Evolutionary conservation across 2,888 invertebrate species (phyloP), one percentile per base, ranked within the genome.

Genomic region (Xanthorhoe designata): DNA sequence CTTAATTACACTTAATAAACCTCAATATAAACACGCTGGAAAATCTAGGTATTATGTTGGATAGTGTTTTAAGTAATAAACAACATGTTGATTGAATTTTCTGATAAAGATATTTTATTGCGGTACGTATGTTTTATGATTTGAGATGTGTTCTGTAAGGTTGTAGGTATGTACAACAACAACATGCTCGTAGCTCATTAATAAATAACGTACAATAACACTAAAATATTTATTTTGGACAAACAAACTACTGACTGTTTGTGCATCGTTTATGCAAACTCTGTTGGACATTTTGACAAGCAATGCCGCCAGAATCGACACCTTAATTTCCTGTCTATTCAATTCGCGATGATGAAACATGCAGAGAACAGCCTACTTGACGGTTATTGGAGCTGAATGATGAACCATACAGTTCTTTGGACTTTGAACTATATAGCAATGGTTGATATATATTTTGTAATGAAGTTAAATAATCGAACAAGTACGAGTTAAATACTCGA

Each of bases 261-360:
- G 0, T 42, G 19, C 15, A 15, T 8, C 54, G 9, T 32, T 19
- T 17, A 38, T 15, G 51, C 51, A 56, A 45, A 60, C 55, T 10
- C 45, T 18, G 32, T 61, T 57, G 57, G 56, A 66, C 53, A 68
- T 73, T 74, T 64, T 69, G 64, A 59, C 58, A 63, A 60, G 54
- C 71, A 66, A 72, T 68, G 71, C 60, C 64, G 61, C 61, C 71
- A 69, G 59, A 67, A 57, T 61, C 50, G 69, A 52, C 68, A 70
- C 67, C 78, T 80, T 78, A 80, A 84, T 84, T 82, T 84, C 81
- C 82, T 79, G 63, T 66, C 62, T 32, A 59, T 24, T 24, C 24
- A 24, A 24, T 24, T 24, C 4, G 24, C 24, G 24, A 24, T 24
- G 24, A 24, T 69, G 52, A 64, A 64, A 71, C 53, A 58, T 29